Percentiles rank a stretch among this genome's conserved stretches.
Evolutionary conservation across 1,140 invertebrate genomes (phyloP).

Genomic region (Cotesia vestalis): DNA sequence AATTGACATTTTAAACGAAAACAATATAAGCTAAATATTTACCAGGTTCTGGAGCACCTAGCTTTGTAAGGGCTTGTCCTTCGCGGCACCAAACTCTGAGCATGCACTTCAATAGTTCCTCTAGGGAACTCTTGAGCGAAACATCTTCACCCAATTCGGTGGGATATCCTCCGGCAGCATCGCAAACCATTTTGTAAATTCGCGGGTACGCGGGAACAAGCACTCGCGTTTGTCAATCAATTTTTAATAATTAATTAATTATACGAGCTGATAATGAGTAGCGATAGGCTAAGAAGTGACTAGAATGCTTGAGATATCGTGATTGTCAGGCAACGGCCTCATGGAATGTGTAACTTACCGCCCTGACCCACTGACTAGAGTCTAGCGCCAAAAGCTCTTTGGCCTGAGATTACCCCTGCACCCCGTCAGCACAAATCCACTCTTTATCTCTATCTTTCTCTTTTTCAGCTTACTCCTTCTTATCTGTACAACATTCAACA

Average conservation of each 20-base stretch:
- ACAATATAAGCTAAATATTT: slow-evolving; percentile 38
- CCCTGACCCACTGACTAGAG: slow-evolving; percentile 65
- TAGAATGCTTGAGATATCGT: slow-evolving; percentile 15
- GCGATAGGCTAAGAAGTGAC: neutral
- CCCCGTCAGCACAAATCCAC: slow-evolving; percentile 35
- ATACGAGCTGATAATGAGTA: too few species aligned
- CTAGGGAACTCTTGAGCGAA: slow-evolving; percentile 73
- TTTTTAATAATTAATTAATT: too few species aligned
- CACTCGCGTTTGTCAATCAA: neutral
- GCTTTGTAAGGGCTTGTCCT: slow-evolving; percentile 71
- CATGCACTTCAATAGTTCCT: slow-evolving; percentile 82
- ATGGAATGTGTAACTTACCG: slow-evolving; percentile 57
- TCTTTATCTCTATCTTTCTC: slow-evolving; percentile 24
- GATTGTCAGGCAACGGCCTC: slow-evolving; percentile 44
- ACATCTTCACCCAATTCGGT: slow-evolving; percentile 63
- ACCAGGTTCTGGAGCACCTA: slow-evolving; percentile 54
- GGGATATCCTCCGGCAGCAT: slow-evolving; percentile 54
- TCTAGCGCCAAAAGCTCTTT: slow-evolving; percentile 59
- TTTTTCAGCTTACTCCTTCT: slow-evolving; percentile 21
- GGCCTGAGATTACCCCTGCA: slow-evolving; percentile 33
- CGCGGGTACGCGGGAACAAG: neutral
- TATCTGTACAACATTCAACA: slow-evolving; percentile 15
- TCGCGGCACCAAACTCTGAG: slow-evolving; percentile 82
- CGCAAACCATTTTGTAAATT: slow-evolving; percentile 57
- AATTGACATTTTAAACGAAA: too few species aligned